Evolutionary conservation across 2,888 invertebrate genomes (phyloP).

Genomic region (Cheilosia grossa): DNA sequence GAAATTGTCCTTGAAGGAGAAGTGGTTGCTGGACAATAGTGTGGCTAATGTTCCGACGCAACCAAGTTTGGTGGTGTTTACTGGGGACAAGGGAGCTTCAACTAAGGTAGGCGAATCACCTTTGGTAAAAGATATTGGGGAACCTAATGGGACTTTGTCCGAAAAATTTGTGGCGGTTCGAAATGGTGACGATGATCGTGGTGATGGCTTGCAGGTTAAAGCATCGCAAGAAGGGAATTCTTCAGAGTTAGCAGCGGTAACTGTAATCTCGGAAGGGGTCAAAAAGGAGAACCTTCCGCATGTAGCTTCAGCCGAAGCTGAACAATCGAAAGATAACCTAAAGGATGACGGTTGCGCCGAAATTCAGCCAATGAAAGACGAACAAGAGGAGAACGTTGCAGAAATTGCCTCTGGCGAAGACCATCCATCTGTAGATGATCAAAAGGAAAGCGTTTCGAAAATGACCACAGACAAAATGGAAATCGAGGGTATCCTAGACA

Average conservation of each 20-base stretch:
- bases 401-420: not conserved
- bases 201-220: conserved; percentile 50
- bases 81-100: conserved; percentile 25
- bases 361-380: not conserved
- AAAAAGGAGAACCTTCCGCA: no score
- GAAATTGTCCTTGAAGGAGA: conserved; percentile 82
- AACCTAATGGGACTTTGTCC: not conserved
- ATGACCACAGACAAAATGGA: conserved; percentile 77
- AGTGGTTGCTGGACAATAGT: conserved; percentile 82
- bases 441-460: conserved; percentile 23
- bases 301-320: no score
- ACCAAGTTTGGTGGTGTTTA: conserved; percentile 27
- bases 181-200: conserved; percentile 59
- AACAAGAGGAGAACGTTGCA: not conserved
- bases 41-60: conserved; percentile 39
- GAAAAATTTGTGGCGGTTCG: not conserved
- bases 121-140: not conserved
- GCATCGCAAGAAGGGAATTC: not conserved
- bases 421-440: not conserved
- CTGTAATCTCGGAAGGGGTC: no score
- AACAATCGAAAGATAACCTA: no score
- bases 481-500: conserved; percentile 78
- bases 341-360: no score
- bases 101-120: not conserved
- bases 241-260: no score